Conservation (phyloP, 2,888 invertebrate species). For the Pherbina coryleti region DNA sequence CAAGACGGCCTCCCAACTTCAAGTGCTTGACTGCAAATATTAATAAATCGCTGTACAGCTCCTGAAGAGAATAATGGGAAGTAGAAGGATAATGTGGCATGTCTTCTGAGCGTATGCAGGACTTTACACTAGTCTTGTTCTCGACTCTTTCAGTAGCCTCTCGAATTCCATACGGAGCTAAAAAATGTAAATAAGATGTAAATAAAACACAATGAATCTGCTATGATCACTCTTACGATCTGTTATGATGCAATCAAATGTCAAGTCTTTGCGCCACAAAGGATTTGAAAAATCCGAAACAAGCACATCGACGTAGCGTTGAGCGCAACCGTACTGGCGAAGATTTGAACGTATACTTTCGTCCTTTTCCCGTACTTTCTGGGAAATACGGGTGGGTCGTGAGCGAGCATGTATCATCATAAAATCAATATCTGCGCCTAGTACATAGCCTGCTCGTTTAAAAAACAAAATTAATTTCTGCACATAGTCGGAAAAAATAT, state of each 20-base stretch:
- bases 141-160: constrained; percentile 88
- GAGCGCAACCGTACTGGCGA: constrained; percentile 84
- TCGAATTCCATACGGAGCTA: constrained; percentile 97
- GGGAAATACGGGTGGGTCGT: constrained; percentile 82
- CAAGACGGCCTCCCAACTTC: constrained; percentile 82
- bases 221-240: constrained; percentile 81
- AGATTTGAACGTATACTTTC: constrained; percentile 93
- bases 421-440: constrained; percentile 95
- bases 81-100: constrained; percentile 85
- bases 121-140: constrained; percentile 62
- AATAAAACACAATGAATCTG: background rate
- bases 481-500: no score
- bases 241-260: constrained; percentile 93
- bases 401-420: constrained; percentile 91
- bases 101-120: constrained; percentile 75
- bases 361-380: constrained; percentile 82
- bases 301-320: constrained; percentile 86
- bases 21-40: constrained; percentile 85
- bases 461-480: background rate
- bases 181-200: constrained; percentile 47
- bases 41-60: constrained; percentile 87
- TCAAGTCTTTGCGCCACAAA: constrained; percentile 78
- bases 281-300: constrained; percentile 92
- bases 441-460: constrained; percentile 72
- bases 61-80: constrained; percentile 84